phyloP scores from a whole-genome alignment of 2,888 invertebrate genomes.

The Mesoligia furuncula region DNA sequence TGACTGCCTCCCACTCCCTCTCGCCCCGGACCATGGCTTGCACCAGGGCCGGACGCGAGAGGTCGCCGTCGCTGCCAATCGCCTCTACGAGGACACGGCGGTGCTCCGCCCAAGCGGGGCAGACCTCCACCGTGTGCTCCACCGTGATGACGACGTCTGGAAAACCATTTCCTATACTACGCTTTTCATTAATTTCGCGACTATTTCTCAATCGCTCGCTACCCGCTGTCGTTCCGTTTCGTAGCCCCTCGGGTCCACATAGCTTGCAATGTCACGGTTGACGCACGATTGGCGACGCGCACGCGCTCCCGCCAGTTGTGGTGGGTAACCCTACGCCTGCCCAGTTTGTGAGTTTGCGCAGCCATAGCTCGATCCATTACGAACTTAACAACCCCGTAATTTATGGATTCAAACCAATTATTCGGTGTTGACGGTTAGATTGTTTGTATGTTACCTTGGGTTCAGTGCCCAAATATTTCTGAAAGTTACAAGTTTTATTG shows the following conservation, averaged over 20 bases:
- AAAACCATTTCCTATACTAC: no score
- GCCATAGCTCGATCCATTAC: constrained; percentile 53
- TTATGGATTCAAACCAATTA: constrained; percentile 58
- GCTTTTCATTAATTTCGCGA: neutral
- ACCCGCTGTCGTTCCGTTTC: constrained; percentile 2
- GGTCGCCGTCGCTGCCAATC: no score
- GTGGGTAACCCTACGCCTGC: constrained; percentile 40
- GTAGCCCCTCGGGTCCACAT: constrained; percentile 44
- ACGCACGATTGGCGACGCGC: constrained; percentile 85
- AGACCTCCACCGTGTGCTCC: no score
- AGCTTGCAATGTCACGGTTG: constrained; percentile 78
- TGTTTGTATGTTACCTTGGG: neutral
- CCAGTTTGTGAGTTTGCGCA: constrained; percentile 9
- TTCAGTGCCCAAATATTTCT: neutral
- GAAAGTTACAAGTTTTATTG: neutral
- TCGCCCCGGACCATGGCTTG: no score
- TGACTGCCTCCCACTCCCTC: no score
- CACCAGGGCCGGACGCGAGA: no score
- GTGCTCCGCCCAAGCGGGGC: no score
- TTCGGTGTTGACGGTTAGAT: constrained; percentile 12
- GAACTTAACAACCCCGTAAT: constrained; percentile 59
- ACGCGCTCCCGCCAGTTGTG: constrained; percentile 72
- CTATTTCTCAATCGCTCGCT: neutral
- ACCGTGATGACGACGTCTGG: neutral
- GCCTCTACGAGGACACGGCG: no score